Conservation (phyloP, 2,797 vertebrate species). For the Muraenolepis orangiensis region DNA sequence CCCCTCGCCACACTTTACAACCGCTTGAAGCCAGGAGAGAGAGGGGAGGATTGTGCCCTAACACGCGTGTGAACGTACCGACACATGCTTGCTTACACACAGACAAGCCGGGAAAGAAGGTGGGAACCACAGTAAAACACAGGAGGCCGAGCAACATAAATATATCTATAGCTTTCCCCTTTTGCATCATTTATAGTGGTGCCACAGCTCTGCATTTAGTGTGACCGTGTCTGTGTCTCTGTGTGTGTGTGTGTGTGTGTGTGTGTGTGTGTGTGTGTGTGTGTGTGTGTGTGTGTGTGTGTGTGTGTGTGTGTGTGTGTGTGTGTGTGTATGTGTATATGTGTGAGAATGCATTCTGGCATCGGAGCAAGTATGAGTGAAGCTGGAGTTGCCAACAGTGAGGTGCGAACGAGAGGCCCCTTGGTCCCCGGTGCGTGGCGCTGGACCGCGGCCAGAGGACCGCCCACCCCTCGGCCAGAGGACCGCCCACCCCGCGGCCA, state of each 20-base stretch:
- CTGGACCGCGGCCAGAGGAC: too few relatives aligned
- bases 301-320: neutral
- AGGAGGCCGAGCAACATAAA: conserved; percentile 29
- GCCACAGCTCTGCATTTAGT: too few relatives aligned
- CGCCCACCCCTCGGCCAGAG: conserved; percentile 11
- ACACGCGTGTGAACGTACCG: neutral
- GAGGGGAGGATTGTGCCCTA: neutral
- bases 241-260: too few relatives aligned
- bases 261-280: too few relatives aligned
- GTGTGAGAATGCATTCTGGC: conserved; percentile 61
- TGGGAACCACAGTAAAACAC: too few relatives aligned
- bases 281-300: neutral
- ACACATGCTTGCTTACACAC: too few relatives aligned
- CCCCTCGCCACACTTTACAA: too few relatives aligned
- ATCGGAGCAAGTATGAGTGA: conserved; percentile 66
- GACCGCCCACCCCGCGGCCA: conserved; percentile 49
- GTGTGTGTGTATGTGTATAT: conserved; percentile 36
- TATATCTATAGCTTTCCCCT: conserved; percentile 62
- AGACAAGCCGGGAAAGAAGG: too few relatives aligned
- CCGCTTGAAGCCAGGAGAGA: conserved; percentile 44
- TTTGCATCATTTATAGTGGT: conserved; percentile 71
- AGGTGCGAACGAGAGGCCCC: conserved; percentile 55
- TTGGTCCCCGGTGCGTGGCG: too few relatives aligned
- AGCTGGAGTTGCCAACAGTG: conserved; percentile 53
- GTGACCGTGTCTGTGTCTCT: too few relatives aligned